Evolutionary conservation across 2,797 vertebrate genomes (phyloP).

Genomic region (Enteromius treurensis): DNA sequence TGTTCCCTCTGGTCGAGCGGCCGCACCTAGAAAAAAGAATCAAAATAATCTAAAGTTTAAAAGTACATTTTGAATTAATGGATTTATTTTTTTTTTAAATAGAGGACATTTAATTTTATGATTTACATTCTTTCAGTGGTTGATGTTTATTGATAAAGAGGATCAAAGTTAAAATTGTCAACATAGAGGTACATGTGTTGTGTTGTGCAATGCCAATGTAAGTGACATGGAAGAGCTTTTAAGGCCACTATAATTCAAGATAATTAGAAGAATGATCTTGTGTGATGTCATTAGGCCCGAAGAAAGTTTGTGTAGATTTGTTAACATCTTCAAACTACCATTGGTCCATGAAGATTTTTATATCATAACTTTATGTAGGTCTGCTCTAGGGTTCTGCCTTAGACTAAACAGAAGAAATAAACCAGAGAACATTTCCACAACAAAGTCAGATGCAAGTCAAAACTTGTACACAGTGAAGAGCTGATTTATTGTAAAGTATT

Average conservation of each 20-base stretch:
- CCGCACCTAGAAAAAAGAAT: slow-evolving; percentile 74
- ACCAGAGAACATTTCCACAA: neutral
- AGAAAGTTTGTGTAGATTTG: neutral
- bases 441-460: neutral
- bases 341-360: neutral
- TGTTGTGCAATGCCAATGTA: neutral
- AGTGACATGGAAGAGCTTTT: neutral
- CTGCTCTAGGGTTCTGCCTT: neutral
- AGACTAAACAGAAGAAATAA: slow-evolving; percentile 4
- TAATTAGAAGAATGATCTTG: neutral
- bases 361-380: neutral
- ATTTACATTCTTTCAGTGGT: neutral
- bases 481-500: neutral
- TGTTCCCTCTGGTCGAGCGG: slow-evolving; percentile 77
- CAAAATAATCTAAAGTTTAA: neutral
- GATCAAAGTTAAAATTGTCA: neutral
- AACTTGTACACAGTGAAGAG: neutral
- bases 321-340: neutral
- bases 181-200: neutral
- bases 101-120: neutral
- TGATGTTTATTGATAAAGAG: neutral
- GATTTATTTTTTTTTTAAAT: neutral
- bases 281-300: neutral
- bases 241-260: neutral
- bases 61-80: neutral